Conservation (phyloP, 92 coral and sea anemone genomes). For the Montipora capitata region DNA sequence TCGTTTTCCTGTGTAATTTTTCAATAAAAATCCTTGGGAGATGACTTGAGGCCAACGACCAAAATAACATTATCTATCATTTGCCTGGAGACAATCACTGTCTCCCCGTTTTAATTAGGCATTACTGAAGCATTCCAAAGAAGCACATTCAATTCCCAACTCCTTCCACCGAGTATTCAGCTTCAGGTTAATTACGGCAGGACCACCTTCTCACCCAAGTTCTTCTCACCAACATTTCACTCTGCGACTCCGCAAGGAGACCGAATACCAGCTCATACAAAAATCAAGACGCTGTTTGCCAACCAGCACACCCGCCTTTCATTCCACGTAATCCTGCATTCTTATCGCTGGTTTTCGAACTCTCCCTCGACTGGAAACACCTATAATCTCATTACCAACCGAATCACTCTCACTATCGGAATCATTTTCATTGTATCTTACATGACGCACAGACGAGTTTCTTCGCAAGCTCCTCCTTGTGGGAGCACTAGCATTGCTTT, state of each 20-base stretch:
- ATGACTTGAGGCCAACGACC: background rate
- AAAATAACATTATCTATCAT: too few species aligned
- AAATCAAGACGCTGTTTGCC: too few species aligned
- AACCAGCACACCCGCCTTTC: background rate
- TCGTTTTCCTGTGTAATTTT: too few species aligned
- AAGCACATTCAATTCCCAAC: background rate
- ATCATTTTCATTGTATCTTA: slow-evolving; percentile 92
- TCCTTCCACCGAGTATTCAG: background rate
- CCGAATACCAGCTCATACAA: background rate
- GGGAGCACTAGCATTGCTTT: slow-evolving; percentile 22
- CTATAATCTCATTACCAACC: slow-evolving; percentile 49
- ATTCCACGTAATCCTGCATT: slow-evolving; percentile 96
- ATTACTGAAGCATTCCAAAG: background rate
- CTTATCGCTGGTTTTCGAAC: slow-evolving; percentile 93
- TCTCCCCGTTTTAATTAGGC: too few species aligned
- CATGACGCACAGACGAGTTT: slow-evolving; percentile 74
- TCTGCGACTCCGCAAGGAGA: background rate
- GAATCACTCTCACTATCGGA: slow-evolving; percentile 92
- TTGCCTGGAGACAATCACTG: too few species aligned
- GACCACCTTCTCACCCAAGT: background rate
- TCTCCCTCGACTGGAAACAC: slow-evolving; percentile 97
- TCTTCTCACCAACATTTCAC: background rate
- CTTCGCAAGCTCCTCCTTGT: slow-evolving; percentile 72
- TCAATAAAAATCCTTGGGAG: background rate
- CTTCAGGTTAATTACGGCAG: background rate